Evolutionary conservation across 64 coral and sea anemone species (phyloP).

Genomic region (Cladopsammia gracilis): DNA sequence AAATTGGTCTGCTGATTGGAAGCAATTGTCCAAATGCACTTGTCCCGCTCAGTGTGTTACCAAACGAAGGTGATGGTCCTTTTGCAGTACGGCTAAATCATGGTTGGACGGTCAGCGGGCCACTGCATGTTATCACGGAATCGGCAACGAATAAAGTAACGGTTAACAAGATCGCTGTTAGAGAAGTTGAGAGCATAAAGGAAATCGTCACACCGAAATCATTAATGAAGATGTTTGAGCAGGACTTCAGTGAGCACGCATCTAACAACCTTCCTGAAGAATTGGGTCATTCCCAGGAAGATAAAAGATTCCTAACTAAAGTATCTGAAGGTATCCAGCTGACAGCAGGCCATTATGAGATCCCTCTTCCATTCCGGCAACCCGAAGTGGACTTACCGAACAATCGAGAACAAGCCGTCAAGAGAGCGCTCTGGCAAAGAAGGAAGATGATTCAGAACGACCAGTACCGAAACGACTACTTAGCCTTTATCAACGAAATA

Average conservation of each 20-base stretch:
- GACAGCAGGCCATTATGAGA: conserved; percentile 56
- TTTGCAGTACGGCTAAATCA: conserved; percentile 65
- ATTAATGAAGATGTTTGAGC: conserved; percentile 56
- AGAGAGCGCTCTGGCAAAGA: conserved; percentile 55
- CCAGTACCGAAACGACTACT: conserved; percentile 37
- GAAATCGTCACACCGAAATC: conserved; percentile 39
- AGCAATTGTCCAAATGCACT: conserved; percentile 4
- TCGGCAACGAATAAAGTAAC: neutral
- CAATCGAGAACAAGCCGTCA: conserved; percentile 44
- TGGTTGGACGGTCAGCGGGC: conserved; percentile 20
- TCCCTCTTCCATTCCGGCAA: conserved; percentile 50
- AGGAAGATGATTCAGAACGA: conserved; percentile 64
- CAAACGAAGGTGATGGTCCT: conserved; percentile 17
- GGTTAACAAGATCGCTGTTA: conserved; percentile 59
- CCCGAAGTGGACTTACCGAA: conserved; percentile 45
- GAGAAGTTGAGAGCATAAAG: conserved; percentile 34
- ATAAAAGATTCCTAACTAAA: conserved; percentile 35
- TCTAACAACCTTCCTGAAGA: conserved; percentile 21
- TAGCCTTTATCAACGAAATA: conserved; percentile 34
- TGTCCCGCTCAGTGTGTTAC: neutral
- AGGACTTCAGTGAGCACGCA: conserved; percentile 48
- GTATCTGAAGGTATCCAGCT: conserved; percentile 31
- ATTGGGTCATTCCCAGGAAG: conserved; percentile 49
- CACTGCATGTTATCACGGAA: neutral
- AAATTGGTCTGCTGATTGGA: conserved; percentile 13